Evolutionary conservation across 1,140 invertebrate species (phyloP), one percentile per base, ranked within the genome.

Genomic region (Ruditapes philippinarum): DNA sequence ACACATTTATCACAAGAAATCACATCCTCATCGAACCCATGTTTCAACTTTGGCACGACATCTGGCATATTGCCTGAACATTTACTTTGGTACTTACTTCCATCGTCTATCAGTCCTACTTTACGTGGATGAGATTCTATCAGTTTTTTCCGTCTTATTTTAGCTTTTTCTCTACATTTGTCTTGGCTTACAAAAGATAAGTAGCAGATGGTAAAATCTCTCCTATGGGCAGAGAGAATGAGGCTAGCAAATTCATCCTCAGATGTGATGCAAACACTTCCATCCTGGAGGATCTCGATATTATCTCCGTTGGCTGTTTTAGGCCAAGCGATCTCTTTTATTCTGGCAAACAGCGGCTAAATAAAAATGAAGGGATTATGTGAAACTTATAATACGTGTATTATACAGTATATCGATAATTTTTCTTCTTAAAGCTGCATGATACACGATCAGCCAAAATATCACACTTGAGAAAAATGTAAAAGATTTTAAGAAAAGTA

Each of bases 151-250:
- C 31, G 70, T 22, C 38, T 25, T 1, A 22, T 42, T 17, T 42
- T 28, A 28, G 73, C 87, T 57, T 82, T 91, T 9, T 88, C 74
- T 0, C 33, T 62, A 3, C 19, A 28, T 42, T 40, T 54, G 1
- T 93, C 92, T 40, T 70, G 17, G 70, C 94, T 93, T 28, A 92
- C 60, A 38, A 82, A 65, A 3, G 93, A 92, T n/a, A 93, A 84
- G 79, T 92, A 94, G 54, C 91, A 92, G 1, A 94, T 90, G 1
- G 91, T 94, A 68, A 94, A 94, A 54, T 94, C 94, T 57, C 89
- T 90, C 0, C 88, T 68, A 83, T 94, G 94, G 28, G 93, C 86
- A 36, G 93, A 92, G 0, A 94, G 78, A 31, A 92, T 80, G 31
- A 94, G 38, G 68, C 91, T 92, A 14, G 92, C 93, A 88, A 89